These are phyloP conservation scores for Adoxophyes honmai DNA, from an alignment of 1,140 invertebrate species.

Conservation along the genomic window DNA sequence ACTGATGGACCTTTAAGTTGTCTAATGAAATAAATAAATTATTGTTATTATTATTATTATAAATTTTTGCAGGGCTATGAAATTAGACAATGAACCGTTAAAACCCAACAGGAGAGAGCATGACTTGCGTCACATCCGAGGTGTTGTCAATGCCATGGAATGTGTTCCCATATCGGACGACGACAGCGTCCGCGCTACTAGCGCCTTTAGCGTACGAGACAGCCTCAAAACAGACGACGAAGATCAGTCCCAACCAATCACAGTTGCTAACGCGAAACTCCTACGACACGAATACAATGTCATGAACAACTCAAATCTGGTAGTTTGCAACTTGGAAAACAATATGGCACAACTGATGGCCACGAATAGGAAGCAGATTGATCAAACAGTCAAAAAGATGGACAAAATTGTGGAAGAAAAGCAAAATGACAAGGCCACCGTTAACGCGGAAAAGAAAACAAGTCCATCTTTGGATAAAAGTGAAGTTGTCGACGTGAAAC, in stretches of 20 bases:
- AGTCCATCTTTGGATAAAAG: constrained; percentile 29
- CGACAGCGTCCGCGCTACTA: constrained; percentile 71
- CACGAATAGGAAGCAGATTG: constrained; percentile 50
- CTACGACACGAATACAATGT: constrained; percentile 71
- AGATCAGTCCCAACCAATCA: constrained; percentile 73
- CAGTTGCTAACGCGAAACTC: constrained; percentile 67
- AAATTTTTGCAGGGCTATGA: constrained; percentile 17
- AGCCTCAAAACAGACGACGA: constrained; percentile 80
- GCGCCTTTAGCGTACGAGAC: constrained; percentile 74
- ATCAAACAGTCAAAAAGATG: constrained; percentile 54
- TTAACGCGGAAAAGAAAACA: constrained; percentile 50
- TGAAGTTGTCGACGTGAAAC: constrained; percentile 37
- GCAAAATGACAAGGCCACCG: constrained; percentile 39
- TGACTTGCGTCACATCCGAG: constrained; percentile 53
- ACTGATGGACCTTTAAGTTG: too few relatives aligned
- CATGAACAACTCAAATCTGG: constrained; percentile 77
- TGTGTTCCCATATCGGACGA: constrained; percentile 73
- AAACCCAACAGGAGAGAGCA: constrained; percentile 59
- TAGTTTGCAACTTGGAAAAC: constrained; percentile 79
- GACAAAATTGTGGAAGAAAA: constrained; percentile 69
- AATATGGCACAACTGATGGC: constrained; percentile 73
- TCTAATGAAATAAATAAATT: too few relatives aligned
- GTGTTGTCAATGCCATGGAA: constrained; percentile 58
- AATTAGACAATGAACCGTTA: constrained; percentile 29
- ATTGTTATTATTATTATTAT: too few relatives aligned